These are phyloP conservation scores for Pardosa pseudoannulata DNA, from an alignment of 2,888 invertebrate species.

Conservation along the genomic window DNA sequence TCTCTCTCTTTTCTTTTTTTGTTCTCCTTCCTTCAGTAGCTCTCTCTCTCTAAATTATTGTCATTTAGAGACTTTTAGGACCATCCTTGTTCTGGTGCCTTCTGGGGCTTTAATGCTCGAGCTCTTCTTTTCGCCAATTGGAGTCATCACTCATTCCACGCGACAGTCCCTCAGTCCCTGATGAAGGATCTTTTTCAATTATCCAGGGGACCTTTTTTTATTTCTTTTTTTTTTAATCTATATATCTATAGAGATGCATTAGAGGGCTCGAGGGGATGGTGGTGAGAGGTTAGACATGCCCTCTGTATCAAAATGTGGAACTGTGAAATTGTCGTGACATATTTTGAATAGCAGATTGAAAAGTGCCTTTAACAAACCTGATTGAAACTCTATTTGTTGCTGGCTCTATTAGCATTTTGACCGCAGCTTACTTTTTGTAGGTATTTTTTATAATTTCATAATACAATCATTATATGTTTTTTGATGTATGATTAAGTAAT, in stretches of 20 bases:
- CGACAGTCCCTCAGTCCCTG: constrained; percentile 54
- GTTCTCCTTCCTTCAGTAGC: constrained; percentile 34
- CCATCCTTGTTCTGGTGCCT: constrained; percentile 41
- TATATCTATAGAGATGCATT: not conserved
- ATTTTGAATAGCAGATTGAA: not conserved
- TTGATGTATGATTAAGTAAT: too few species aligned
- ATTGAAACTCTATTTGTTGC: too few species aligned
- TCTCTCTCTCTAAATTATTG: constrained; percentile 51
- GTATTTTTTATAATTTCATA: too few species aligned
- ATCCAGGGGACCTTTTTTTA: constrained; percentile 25
- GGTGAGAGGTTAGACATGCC: not conserved
- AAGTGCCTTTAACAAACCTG: not conserved
- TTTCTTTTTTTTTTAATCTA: not conserved
- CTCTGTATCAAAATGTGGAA: not conserved
- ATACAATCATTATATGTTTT: too few species aligned
- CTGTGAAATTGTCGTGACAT: not conserved
- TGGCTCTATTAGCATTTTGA: too few species aligned
- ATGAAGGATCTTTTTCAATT: constrained; percentile 65
- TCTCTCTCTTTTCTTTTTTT: constrained; percentile 10
- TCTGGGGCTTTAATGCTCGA: constrained; percentile 4
- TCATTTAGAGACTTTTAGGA: constrained; percentile 69
- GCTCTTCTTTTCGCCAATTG: constrained; percentile 29
- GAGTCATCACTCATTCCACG: constrained; percentile 55
- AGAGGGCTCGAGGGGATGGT: too few species aligned
- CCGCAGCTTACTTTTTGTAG: too few species aligned